A percentile compares a stretch with the other conserved stretches of the same genome.
phyloP scores from a whole-genome alignment of 2,113 vertebrate genomes.

The Eublepharis macularius region DNA sequence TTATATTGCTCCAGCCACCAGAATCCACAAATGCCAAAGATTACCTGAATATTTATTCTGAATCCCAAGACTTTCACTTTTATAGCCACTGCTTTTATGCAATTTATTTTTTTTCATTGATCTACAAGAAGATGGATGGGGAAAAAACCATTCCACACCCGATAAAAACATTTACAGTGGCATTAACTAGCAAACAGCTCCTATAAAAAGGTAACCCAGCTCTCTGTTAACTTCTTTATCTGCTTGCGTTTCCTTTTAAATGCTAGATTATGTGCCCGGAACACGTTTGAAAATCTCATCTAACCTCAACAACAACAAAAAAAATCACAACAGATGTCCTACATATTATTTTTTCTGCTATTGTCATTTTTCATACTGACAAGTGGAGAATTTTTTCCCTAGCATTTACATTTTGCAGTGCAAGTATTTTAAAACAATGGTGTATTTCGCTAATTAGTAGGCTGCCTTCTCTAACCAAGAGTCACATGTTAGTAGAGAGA shows the following conservation, averaged over 20 bases:
- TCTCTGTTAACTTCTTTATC: constrained; percentile 46
- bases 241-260: constrained; percentile 49
- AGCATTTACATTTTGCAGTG: constrained; percentile 78
- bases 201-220: constrained; percentile 53
- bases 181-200: constrained; percentile 46
- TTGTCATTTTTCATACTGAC: constrained; percentile 90
- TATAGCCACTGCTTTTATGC: background rate
- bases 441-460: constrained; percentile 78
- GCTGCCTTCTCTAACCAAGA: constrained; percentile 69
- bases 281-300: constrained; percentile 55
- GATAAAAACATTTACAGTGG: background rate
- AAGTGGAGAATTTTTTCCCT: constrained; percentile 77
- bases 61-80: background rate
- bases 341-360: constrained; percentile 75
- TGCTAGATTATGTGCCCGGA: constrained; percentile 79
- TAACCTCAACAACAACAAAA: constrained; percentile 17
- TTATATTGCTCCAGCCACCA: background rate
- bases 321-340: constrained; percentile 87
- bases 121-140: background rate
- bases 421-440: constrained; percentile 83
- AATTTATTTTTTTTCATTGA: background rate
- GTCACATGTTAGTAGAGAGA: constrained; percentile 60
- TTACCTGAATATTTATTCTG: constrained; percentile 3
- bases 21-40: background rate
- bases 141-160: background rate